phyloP scores from a whole-genome alignment of 2,113 vertebrate species.

The Pteruthius melanotis region DNA sequence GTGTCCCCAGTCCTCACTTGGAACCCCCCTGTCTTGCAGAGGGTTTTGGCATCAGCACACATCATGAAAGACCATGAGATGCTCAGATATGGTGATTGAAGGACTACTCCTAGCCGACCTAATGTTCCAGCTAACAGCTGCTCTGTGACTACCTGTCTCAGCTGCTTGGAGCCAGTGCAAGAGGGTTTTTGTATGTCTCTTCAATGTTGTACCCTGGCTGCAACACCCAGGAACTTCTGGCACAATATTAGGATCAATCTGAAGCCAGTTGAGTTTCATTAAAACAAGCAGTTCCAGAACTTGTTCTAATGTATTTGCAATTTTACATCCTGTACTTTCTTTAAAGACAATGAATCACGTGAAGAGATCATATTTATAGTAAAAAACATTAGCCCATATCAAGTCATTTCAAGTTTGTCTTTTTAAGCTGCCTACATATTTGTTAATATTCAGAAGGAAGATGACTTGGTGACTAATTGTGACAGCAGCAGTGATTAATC shows the following conservation, averaged over 20 bases:
- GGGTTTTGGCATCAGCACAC: neutral
- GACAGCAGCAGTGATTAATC: neutral
- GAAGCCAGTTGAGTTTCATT: neutral
- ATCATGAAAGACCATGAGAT: neutral
- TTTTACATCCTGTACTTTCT: neutral
- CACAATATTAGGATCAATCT: neutral
- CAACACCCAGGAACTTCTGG: neutral
- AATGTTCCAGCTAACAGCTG: neutral
- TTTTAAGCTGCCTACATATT: neutral
- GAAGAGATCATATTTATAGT: neutral
- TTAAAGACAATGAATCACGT: neutral
- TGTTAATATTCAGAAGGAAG: neutral
- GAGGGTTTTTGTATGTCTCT: neutral
- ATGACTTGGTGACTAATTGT: neutral
- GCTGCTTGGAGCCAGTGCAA: neutral
- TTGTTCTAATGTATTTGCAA: neutral
- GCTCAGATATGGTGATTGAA: neutral
- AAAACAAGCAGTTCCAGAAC: neutral
- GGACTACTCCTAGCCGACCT: neutral
- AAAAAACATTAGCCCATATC: neutral
- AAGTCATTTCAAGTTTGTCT: neutral
- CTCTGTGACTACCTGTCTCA: neutral
- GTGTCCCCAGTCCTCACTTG: neutral
- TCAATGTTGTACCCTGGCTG: neutral
- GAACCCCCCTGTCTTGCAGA: neutral